These are phyloP conservation scores for Chanos chanos DNA, from an alignment of 2,797 vertebrate species.

Conservation along the genomic window DNA sequence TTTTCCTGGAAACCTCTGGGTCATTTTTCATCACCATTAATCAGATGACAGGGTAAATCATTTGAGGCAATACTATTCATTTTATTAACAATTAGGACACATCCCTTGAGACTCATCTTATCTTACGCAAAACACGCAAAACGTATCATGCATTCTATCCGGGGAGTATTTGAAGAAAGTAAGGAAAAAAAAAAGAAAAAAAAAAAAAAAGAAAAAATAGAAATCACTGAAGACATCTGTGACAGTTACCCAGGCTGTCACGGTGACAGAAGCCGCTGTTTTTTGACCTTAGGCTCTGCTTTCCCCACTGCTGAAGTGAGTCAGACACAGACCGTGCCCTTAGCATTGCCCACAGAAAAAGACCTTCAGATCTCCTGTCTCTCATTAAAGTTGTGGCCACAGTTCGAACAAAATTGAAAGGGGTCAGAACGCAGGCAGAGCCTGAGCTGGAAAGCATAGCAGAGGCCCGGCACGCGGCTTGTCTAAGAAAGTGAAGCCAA, in stretches of 20 bases:
- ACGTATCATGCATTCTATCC: no score
- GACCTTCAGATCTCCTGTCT: neutral
- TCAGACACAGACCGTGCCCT: slow-evolving; percentile 2
- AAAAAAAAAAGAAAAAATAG: no score
- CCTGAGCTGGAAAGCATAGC: neutral
- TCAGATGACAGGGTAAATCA: no score
- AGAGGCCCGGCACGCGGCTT: neutral
- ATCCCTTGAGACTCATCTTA: no score
- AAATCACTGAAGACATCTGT: no score
- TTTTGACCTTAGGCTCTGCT: slow-evolving; percentile 2
- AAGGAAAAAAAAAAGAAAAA: no score
- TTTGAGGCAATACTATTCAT: no score
- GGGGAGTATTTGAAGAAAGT: no score
- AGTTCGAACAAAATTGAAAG: neutral
- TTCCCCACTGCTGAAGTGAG: neutral
- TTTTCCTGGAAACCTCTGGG: no score
- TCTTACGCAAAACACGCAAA: no score
- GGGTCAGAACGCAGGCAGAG: neutral
- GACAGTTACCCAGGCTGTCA: neutral
- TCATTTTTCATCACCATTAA: no score
- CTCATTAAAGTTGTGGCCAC: slow-evolving; percentile 6
- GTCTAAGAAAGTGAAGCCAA: slow-evolving; percentile 7
- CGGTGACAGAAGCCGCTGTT: slow-evolving; percentile 3
- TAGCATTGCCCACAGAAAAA: neutral
- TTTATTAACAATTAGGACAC: no score